Base-by-base conservation (phyloP, 2,888 invertebrate genomes). In the Spodoptera littoralis region DNA sequence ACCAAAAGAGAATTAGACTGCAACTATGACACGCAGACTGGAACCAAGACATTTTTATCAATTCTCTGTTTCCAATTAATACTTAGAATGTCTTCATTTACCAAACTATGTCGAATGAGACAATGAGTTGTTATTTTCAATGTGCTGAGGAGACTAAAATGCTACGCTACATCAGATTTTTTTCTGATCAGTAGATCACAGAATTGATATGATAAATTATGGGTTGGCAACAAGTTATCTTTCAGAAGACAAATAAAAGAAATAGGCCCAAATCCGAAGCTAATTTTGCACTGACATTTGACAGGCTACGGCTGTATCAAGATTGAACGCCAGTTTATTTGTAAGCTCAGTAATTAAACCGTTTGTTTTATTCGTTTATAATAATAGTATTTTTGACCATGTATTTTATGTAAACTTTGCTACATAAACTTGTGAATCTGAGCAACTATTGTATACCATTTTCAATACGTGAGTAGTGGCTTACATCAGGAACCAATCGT, bases 261-360 rank as follows among this genome's bases (percentile, higher is more conserved):
- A 74, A 62, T 65, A 70, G 60, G 45, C 54, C 54, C 24, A 66
- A 65, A 53, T 57, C 47, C 30, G 62, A 63, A 66, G 76, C 78
- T 80, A 83, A 84, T 85, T 81, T 83, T 80, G 81, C 62, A 65
- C 76, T 56, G 76, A 74, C 76, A 74, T 78, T 66, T 79, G 81
- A 78, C 73, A 65, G 62, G 55, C 55, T 59, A 57, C 79, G 62
- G 55, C 57, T 57, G 58, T 79, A 80, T 80, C 76, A 73, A 65
- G 76, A 77, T 79, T 63, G 67, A 64, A 57, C 57, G 73, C 73
- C 71, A 63, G 67, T 65, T 61, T 57, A 61, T 69, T 72, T 72
- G 62, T 59, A 56, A 52, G 47, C 49, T 70, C 77, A 80, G 73
- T 80, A 80, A 80, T 60, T 57, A 63, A 18, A 46, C 52, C 42